Conservation (phyloP, 1,140 invertebrate species). For the Planococcus citri region DNA sequence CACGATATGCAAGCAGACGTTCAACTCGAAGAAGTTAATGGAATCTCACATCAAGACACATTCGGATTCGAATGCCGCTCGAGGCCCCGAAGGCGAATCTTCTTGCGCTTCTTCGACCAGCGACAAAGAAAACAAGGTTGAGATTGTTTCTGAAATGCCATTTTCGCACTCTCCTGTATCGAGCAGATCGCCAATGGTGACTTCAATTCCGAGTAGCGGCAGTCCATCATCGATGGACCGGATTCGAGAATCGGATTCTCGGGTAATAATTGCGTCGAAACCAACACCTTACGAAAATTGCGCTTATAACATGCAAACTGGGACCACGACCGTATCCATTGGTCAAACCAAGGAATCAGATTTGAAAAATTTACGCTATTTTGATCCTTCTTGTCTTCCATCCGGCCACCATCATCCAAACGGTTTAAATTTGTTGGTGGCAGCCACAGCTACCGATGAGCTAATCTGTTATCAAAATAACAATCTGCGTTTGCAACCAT, state of each 20-base stretch:
- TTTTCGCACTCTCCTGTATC: neutral
- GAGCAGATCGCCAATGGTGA: neutral
- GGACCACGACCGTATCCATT: slow-evolving; percentile 5
- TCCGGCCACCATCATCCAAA: neutral
- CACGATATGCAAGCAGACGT: slow-evolving; percentile 76
- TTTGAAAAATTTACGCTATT: neutral
- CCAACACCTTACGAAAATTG: neutral
- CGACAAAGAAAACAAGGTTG: slow-evolving; percentile 37
- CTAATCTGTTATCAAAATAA: slow-evolving; percentile 24
- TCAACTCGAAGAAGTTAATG: slow-evolving; percentile 78
- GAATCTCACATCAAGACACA: slow-evolving; percentile 73
- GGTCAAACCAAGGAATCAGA: neutral
- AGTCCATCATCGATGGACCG: neutral
- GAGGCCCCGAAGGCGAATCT: slow-evolving; percentile 32
- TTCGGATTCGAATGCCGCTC: slow-evolving; percentile 40
- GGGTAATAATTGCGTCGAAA: neutral
- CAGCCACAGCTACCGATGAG: slow-evolving; percentile 33
- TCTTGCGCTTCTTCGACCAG: slow-evolving; percentile 33
- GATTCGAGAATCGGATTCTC: neutral
- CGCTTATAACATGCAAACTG: neutral
- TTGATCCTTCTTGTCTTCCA: neutral
- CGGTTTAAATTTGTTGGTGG: slow-evolving; percentile 33
- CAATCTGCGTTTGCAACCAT: slow-evolving; percentile 30
- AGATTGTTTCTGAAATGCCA: slow-evolving; percentile 24
- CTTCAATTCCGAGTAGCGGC: neutral